Base-by-base conservation (phyloP, 2,113 vertebrate genomes). In the Excalfactoria chinensis region DNA sequence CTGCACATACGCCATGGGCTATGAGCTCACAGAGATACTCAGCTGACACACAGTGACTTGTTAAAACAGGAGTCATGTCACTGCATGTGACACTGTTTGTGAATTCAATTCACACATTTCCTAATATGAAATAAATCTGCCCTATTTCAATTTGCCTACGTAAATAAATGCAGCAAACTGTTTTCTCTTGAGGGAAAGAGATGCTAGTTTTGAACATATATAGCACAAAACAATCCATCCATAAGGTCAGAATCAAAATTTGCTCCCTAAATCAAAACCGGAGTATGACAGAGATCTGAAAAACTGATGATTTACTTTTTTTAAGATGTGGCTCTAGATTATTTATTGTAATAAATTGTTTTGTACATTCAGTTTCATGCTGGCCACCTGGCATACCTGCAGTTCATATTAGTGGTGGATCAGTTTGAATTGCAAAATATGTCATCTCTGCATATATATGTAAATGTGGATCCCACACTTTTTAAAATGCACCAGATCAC, bases 121-220 rank as follows among this genome's bases (percentile, higher is more conserved):
- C 48, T 75, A 44, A 60, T 69, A 84, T 18, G 8, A 93, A 93
- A 92, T 86, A 86, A 78, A 88, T 73, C 16, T 72, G 53, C 62
- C 66, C 88, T 78, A 60, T 84, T 93, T 85, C 25, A 41, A 13
- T 85, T 73, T 62, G 62, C 62, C 58, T 21, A 72, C 58, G 40
- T 34, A 58, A 80, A 73, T 77, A 30, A 37, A 49, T 74, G 48
- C 22, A 78, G 13, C 60, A 68, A 88, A 60, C 32, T 53, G 12
- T 30, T 64, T 71, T 51, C 17, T 80, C 86, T 21, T 2, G 1
- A 56, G 35, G 68, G 64, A 82, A 85, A 77, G 5, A 4, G 2
- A 11, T 13, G 10, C 1, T 0, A 11, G 3, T 25, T 81, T 43
- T 20, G 70, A 63, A 49, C 28, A 46, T 2, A 9, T 14, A 35